Conservation (phyloP, 2,113 vertebrate species). For the Vidua macroura region DNA sequence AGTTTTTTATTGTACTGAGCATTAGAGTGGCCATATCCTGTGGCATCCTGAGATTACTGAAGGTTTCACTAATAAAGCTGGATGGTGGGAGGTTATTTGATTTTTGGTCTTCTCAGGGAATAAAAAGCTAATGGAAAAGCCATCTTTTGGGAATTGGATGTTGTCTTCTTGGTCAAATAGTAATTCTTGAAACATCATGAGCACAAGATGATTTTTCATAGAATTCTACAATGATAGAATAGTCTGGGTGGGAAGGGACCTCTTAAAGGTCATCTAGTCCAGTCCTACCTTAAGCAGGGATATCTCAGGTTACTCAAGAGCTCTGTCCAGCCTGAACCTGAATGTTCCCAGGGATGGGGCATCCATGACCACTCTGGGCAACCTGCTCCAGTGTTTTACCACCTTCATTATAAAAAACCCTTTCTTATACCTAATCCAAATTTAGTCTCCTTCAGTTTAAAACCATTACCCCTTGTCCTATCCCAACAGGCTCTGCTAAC, state of each 20-base stretch:
- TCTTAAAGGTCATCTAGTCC: neutral
- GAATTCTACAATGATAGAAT: neutral
- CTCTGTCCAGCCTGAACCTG: neutral
- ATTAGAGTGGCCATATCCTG: neutral
- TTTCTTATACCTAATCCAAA: neutral
- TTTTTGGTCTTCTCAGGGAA: neutral
- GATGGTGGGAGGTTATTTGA: neutral
- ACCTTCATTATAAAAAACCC: neutral
- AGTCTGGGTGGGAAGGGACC: neutral
- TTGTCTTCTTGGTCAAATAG: neutral
- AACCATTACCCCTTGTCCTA: neutral
- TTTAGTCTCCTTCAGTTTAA: neutral
- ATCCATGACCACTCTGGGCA: neutral
- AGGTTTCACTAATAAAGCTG: neutral
- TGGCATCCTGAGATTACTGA: neutral
- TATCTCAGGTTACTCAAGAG: neutral
- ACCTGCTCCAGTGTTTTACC: neutral
- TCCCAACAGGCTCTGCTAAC: neutral
- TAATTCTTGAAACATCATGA: neutral
- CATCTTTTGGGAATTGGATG: neutral
- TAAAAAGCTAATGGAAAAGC: slow-evolving; percentile 9
- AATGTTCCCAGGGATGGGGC: neutral
- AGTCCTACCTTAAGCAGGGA: neutral
- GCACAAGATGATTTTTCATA: neutral
- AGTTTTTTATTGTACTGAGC: neutral